Base-by-base conservation (phyloP, 2,888 invertebrate species). In the Ochlodes sylvanus region DNA sequence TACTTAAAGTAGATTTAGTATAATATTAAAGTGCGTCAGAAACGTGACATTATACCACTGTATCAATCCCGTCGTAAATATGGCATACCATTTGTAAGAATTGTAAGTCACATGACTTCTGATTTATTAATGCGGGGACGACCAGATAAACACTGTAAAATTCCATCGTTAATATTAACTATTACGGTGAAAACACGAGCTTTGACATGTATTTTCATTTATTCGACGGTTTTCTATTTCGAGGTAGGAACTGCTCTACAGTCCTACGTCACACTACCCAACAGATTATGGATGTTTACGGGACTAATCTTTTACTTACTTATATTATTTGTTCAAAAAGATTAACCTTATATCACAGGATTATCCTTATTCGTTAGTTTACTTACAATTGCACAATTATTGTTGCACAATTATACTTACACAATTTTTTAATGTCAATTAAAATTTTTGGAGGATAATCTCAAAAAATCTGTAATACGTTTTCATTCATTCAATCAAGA, bases 101-200 rank as follows among this genome's bases (percentile, higher is more conserved):
- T 63, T 68, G 68, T 68, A 63, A 63, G 68, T 63, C 68, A 57
- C 62, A 41, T 62, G 52, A 68, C 68, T 47, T 63, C 57, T 52
- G 68, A 32, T 63, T 60, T 52, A 62, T 63, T 62, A 62, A 68
- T 63, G 50, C 50, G 56, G 62, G 38, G 50, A 27, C 68, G 21
- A 42, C 27, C 61, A 62, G 67, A 61, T 32, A 47, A 68, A 63
- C 68, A 57, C 68, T 10, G 62, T 62, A 68, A 63, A 56, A 63
- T 68, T 68, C 68, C 68, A 52, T 63, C 68, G 62, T 68, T 57
- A 68, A 68, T 68, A 68, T 68, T 68, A 50, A 68, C 21, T 34
- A 57, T 56, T 57, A 38, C 60, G 47, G 55, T 62, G 68, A 63
- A 44, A 57, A 57, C 60, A 63, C 15, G 67, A 55, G 15, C 27